Percentiles rank a stretch among this genome's conserved stretches.
Conservation (phyloP, 2,888 invertebrate species). For the Callosobruchus maculatus region DNA sequence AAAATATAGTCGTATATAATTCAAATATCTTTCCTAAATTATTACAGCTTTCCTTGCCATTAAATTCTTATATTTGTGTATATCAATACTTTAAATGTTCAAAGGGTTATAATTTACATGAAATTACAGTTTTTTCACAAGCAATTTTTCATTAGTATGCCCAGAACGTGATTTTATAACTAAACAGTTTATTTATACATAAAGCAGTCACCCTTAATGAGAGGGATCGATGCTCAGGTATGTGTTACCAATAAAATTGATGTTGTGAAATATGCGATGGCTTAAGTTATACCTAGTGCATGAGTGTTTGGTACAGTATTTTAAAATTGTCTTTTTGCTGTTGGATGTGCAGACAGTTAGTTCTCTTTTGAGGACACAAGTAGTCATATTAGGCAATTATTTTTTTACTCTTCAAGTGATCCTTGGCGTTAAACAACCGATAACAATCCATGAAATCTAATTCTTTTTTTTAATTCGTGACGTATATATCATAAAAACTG, state of each 20-base stretch:
- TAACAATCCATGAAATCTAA: too few relatives aligned
- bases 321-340: background rate
- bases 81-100: too few relatives aligned
- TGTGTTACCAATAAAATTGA: constrained; percentile 30
- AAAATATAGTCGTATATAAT: too few relatives aligned
- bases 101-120: too few relatives aligned
- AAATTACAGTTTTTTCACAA: background rate
- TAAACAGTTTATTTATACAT: background rate
- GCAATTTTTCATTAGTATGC: background rate
- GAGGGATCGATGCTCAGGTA: constrained; percentile 63
- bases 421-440: too few relatives aligned
- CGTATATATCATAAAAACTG: too few relatives aligned
- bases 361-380: background rate
- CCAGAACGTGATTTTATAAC: background rate
- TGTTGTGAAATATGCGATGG: constrained; percentile 8
- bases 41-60: too few relatives aligned
- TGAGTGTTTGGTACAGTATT: background rate
- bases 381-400: too few relatives aligned
- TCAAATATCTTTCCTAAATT: too few relatives aligned
- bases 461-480: too few relatives aligned
- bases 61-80: too few relatives aligned
- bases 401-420: too few relatives aligned
- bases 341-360: background rate
- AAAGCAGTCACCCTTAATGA: constrained; percentile 34
- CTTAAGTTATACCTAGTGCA: background rate